A percentile compares a stretch with the other conserved stretches of the same genome.
Conservation (phyloP, 2,888 invertebrate species). For the Tipula helvola region DNA sequence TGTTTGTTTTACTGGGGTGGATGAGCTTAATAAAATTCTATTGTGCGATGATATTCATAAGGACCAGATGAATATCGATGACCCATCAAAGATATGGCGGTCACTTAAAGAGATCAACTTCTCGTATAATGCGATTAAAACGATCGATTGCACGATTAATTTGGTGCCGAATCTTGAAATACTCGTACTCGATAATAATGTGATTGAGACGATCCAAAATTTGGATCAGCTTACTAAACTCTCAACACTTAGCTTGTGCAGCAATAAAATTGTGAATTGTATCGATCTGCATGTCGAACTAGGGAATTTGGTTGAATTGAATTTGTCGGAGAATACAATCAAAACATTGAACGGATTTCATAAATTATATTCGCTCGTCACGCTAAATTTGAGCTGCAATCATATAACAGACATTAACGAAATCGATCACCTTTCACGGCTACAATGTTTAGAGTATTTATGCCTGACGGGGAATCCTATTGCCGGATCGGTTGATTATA, state of each 20-base stretch:
- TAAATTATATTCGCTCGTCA: slow-evolving; percentile 75
- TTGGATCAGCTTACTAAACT: slow-evolving; percentile 68
- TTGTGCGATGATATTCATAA: slow-evolving; percentile 78
- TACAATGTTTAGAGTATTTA: slow-evolving; percentile 82
- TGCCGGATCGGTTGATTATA: slow-evolving; percentile 58
- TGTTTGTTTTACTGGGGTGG: slow-evolving; percentile 32
- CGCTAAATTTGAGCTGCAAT: slow-evolving; percentile 79
- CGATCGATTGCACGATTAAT: slow-evolving; percentile 70
- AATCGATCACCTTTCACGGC: slow-evolving; percentile 60
- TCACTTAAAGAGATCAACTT: slow-evolving; percentile 52
- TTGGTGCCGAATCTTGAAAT: slow-evolving; percentile 58
- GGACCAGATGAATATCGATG: slow-evolving; percentile 29
- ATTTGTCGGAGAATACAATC: slow-evolving; percentile 75
- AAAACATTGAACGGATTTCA: slow-evolving; percentile 57
- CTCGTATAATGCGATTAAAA: slow-evolving; percentile 50
- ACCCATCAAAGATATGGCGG: slow-evolving; percentile 42
- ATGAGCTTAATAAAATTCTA: slow-evolving; percentile 58
- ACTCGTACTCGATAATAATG: slow-evolving; percentile 66
- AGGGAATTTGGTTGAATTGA: slow-evolving; percentile 76
- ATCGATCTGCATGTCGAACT: slow-evolving; percentile 72
- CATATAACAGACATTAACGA: slow-evolving; percentile 67
- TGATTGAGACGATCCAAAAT: slow-evolving; percentile 58
- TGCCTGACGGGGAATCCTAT: slow-evolving; percentile 82
- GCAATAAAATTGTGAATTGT: slow-evolving; percentile 61
- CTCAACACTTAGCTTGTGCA: slow-evolving; percentile 61